A percentile compares a stretch with the other conserved stretches of the same genome.
These are phyloP conservation scores for Gobio gobio DNA, from an alignment of 2,113 vertebrate genomes.

Conservation along the genomic window DNA sequence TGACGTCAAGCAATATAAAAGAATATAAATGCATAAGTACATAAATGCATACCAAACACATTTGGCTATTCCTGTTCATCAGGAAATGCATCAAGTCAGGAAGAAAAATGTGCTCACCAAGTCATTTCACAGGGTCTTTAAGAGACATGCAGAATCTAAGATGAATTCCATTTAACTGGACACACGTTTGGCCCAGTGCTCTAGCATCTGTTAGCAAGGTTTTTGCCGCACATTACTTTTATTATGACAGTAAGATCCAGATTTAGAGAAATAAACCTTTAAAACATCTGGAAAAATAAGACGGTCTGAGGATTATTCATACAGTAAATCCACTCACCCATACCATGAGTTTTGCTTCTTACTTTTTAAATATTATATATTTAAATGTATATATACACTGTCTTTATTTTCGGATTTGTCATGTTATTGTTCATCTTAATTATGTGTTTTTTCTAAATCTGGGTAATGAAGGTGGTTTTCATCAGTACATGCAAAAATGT, in stretches of 20 bases:
- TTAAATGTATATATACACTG: not conserved
- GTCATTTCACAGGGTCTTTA: not conserved
- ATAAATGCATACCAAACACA: no score
- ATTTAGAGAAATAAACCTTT: conserved; percentile 20
- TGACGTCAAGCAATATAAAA: no score
- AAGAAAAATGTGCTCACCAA: not conserved
- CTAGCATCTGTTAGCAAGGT: conserved; percentile 37
- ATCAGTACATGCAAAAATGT: conserved; percentile 90
- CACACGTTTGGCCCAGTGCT: not conserved
- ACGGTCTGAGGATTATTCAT: not conserved
- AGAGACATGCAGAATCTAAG: not conserved
- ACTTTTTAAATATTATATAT: not conserved
- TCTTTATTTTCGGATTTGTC: not conserved
- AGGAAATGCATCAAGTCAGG: not conserved
- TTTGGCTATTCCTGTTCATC: no score
- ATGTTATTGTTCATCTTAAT: not conserved
- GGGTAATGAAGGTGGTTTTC: conserved; percentile 83
- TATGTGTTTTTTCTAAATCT: conserved; percentile 18
- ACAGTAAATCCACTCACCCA: not conserved
- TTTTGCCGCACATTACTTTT: conserved; percentile 30
- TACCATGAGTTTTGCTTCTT: not conserved
- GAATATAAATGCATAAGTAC: no score
- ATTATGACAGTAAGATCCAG: not conserved
- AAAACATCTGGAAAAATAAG: not conserved
- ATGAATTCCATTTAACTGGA: not conserved